Evolutionary conservation across 2,888 invertebrate genomes (phyloP), one percentile per base, ranked within the genome.

Genomic region (Troides oblongomaculatus): DNA sequence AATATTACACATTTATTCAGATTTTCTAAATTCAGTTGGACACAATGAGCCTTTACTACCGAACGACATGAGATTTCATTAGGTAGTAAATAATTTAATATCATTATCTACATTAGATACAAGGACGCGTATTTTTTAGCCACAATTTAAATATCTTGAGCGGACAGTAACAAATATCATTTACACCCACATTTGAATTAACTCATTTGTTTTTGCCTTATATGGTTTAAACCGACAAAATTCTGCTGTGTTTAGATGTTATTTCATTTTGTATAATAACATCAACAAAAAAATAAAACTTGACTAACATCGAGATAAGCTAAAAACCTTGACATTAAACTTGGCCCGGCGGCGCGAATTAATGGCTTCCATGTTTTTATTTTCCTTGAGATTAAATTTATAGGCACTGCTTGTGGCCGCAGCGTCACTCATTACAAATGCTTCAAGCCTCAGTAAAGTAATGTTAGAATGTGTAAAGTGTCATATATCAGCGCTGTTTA

Each of bases 311-410:
- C 87, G 87, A 87, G 92, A 91, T 92, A 91, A 90, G 85, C 84
- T 87, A 85, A 88, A 84, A 91, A 89, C 92, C 92, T 92, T 92
- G 92, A 92, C 92, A 92, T 92, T 92, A 90, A 92, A 92, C 92
- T 92, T 92, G 92, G 90, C 90, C 88, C 86, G 86, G 85, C 88
- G 85, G 90, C 88, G 92, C 92, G 90, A 92, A 92, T 91, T 91
- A 92, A 92, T 92, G 89, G 89, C 90, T 91, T 92, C 92, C 90
- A 90, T 88, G 92, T 92, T 92, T 92, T 92, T 90, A 91, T 91
- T 91, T 91, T 91, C 90, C 92, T 91, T 89, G 90, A 92, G 92
- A 90, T 91, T 90, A 90, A 91, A 92, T 92, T 92, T 91, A 92
- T 91, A 87, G 86, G 81, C 87, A 83, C 81, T 79, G 88, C 82